Conservation (phyloP, 2,888 invertebrate genomes). For the Patella ulyssiponensis region DNA sequence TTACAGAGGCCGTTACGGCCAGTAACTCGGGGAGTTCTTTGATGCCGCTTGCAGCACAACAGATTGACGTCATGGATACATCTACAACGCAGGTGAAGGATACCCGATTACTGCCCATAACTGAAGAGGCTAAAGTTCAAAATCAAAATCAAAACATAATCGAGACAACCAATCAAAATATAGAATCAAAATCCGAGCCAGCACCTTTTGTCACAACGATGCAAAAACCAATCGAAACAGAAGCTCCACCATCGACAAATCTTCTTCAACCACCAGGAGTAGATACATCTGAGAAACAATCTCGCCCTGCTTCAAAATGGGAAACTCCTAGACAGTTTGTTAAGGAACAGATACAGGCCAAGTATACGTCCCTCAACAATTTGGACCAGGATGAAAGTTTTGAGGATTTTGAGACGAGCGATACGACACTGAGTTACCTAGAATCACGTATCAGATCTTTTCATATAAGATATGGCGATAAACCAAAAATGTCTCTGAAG, state of each 20-base stretch:
- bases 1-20: not conserved
- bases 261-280: slow-evolving; percentile 22
- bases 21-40: not conserved
- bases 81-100: not conserved
- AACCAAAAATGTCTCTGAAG: slow-evolving; percentile 44
- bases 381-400: slow-evolving; percentile 33
- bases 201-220: not conserved
- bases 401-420: slow-evolving; percentile 62
- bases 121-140: not conserved
- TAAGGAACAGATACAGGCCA: slow-evolving; percentile 50
- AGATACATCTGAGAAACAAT: slow-evolving; percentile 9
- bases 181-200: not conserved
- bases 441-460: slow-evolving; percentile 61
- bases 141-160: not conserved
- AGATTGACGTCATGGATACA: not conserved
- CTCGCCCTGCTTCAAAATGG: slow-evolving; percentile 37
- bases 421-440: slow-evolving; percentile 53
- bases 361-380: slow-evolving; percentile 28
- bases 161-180: not conserved
- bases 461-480: slow-evolving; percentile 52
- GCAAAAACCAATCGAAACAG: not conserved
- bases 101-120: not conserved
- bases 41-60: not conserved
- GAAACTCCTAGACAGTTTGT: slow-evolving; percentile 50
- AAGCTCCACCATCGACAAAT: slow-evolving; percentile 3